Evolutionary conservation across 2,888 invertebrate species (phyloP), one percentile per base, ranked within the genome.

Genomic region (Phlogophora meticulosa): DNA sequence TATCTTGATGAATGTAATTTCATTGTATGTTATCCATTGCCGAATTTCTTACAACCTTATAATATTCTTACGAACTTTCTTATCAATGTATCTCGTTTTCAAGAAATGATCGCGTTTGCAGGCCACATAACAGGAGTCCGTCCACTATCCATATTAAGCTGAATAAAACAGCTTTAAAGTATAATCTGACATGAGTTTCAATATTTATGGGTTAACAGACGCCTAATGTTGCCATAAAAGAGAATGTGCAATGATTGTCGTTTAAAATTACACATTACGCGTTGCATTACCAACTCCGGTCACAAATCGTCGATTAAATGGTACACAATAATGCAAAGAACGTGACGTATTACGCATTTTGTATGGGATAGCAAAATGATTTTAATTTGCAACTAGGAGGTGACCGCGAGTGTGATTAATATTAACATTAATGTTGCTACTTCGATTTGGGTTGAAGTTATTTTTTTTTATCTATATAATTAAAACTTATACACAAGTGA

Each of bases 251-350:
- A 77, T 79, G 78, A 81, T 73, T 79, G 81, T 76, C 72, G 65
- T 76, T 75, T 76, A 56, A 83, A 80, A 79, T 83, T 80, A 83
- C 32, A 28, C 49, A 38, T 46, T 32, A 64, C 77, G 78, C 78
- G 80, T 85, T 78, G 72, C 69, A 78, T 83, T 92, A 85, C 80
- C 82, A 20, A 90, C 88, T 72, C 90, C 58, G 73, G 81, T 87
- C 90, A 89, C 89, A 92, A 87, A 87, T 87, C 85, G 86, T 80
- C 90, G 88, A 91, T 92, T 91, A 91, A 90, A 90, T 86, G 84
- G 79, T 80, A 84, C 88, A 88, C 87, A 87, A 89, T 88, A 87
- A 86, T 86, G 87, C 90, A 87, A 87, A 86, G 88, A 78, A 89
- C 83, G 84, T 81, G 82, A 74, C 77, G 86, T 87, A 89, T 91